A percentile compares a stretch with the other conserved stretches of the same genome.
phyloP scores from a whole-genome alignment of 2,888 invertebrate genomes.

The Antheraea yamamai region DNA sequence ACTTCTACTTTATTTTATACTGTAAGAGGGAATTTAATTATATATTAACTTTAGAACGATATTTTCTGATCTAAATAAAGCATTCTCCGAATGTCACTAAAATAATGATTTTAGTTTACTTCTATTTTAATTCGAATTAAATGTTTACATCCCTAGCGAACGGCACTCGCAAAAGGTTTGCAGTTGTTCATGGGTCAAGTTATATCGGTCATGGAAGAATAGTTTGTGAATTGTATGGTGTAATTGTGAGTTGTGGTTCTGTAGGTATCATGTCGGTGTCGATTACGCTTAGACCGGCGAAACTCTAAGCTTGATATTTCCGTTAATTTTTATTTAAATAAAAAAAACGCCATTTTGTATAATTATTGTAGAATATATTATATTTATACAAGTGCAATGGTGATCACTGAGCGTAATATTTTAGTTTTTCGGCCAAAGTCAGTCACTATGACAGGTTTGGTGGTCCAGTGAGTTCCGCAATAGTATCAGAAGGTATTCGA shows the following conservation, averaged over 20 bases:
- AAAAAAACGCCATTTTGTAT: background rate
- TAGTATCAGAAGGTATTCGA: no score
- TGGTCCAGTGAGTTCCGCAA: no score
- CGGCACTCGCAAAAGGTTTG: background rate
- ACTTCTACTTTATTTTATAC: no score
- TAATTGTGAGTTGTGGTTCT: conserved; percentile 30
- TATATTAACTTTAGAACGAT: no score
- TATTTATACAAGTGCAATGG: no score
- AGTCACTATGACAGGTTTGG: no score
- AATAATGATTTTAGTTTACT: no score
- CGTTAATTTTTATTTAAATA: conserved; percentile 34
- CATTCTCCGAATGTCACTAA: no score
- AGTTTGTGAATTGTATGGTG: conserved; percentile 22
- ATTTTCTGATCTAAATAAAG: no score
- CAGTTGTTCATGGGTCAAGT: conserved; percentile 32
- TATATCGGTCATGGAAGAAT: conserved; percentile 41
- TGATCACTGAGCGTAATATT: no score
- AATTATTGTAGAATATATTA: background rate
- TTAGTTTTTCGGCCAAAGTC: no score
- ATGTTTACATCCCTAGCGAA: background rate
- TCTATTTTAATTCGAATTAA: background rate
- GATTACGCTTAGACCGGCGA: conserved; percentile 52
- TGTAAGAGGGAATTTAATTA: no score
- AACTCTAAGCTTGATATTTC: conserved; percentile 67
- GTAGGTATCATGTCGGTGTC: conserved; percentile 65